phyloP scores from a whole-genome alignment of 2,113 vertebrate genomes.

The Anolis sagrei region DNA sequence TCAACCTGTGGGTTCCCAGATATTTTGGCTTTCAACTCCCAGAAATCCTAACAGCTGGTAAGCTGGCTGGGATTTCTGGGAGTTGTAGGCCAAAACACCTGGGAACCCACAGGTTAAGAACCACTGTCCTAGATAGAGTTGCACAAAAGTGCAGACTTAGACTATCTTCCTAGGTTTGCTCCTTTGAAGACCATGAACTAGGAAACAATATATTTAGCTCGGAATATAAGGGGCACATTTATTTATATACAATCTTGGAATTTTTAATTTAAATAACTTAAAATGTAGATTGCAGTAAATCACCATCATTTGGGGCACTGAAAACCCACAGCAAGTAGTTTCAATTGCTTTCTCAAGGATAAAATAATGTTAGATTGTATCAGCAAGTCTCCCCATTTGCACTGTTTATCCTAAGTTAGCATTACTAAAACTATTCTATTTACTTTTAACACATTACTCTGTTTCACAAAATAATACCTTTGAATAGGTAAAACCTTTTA shows the following conservation, averaged over 20 bases:
- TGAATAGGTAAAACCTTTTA: not conserved
- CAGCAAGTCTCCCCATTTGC: not conserved
- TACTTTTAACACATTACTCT: not conserved
- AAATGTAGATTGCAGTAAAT: not conserved
- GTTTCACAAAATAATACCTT: not conserved
- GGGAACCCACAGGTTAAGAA: too few relatives aligned
- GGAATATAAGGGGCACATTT: not conserved
- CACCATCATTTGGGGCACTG: not conserved
- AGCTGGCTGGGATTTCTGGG: too few relatives aligned
- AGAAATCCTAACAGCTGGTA: too few relatives aligned
- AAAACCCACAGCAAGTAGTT: not conserved
- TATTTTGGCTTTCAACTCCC: too few relatives aligned
- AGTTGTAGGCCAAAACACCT: too few relatives aligned
- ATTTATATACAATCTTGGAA: too few relatives aligned
- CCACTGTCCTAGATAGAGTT: not conserved
- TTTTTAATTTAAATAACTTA: not conserved
- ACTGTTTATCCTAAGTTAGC: not conserved
- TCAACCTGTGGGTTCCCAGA: too few relatives aligned
- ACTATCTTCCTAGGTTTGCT: not conserved
- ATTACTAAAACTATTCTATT: not conserved
- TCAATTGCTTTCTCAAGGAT: not conserved
- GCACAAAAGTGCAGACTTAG: not conserved
- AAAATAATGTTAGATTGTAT: slow-evolving; percentile 3
- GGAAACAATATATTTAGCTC: not conserved
- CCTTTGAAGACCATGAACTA: not conserved